Base-by-base conservation (phyloP, 1,140 invertebrate species). In the Calycopis cecrops region DNA sequence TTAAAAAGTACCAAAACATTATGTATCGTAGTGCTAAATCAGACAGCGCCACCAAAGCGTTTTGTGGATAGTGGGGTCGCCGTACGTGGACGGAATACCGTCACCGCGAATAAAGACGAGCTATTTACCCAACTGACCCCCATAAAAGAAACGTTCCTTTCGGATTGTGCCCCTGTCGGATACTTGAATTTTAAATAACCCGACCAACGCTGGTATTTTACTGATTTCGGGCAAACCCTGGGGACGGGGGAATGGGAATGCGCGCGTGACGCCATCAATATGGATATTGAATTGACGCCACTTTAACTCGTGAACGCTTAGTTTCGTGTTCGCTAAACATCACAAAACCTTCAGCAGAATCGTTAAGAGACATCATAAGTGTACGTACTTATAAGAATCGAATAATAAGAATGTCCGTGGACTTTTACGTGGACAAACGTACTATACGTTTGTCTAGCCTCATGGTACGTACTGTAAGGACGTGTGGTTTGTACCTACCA, bases 111-210 rank as follows among this genome's bases (percentile, higher is more conserved):
- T 28, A 28, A 28, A 28, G 70, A 76, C 73, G 63, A 68, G 71
- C 67, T 76, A 78, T 78, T 75, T 75, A 76, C 72, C 65, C 63
- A 71, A 77, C 63, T 77, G 79, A 82, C 75, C 73, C 65, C 68
- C 68, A 67, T 71, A 72, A 76, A 74, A 75, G 73, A 67, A 77
- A 71, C 63, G 70, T 65, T 75, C 68, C 67, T 67, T 63, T 60
- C 71, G 73, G 71, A 80, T 76, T 73, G 73, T 53, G 69, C 62
- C 44, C 63, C 57, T 56, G 72, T 62, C 61, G 69, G 71, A 69
- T 71, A 65, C 63, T 76, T 73, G 77, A 80, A 80, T 78, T 78
- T 78, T 76, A 80, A 80, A 72, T 68, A 69, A 63, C 60, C 62
- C 60, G 57, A 53, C 63, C 68, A 67, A 73, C 70, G 67, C 62